Base-by-base conservation (phyloP, 2,888 invertebrate species). In the Heliconius charithonia region DNA sequence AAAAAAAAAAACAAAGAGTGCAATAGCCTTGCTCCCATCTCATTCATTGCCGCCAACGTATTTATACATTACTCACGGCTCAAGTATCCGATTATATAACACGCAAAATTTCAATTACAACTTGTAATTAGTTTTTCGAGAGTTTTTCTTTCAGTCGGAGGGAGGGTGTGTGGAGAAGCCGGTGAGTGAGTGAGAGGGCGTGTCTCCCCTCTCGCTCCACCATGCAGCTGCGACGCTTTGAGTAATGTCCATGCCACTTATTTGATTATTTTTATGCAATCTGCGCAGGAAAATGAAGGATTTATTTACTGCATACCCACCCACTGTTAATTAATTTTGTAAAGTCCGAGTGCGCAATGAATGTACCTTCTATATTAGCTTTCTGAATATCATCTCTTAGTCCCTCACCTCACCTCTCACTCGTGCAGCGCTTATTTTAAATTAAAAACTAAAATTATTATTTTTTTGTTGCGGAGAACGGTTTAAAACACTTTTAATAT, bases 51-150 rank as follows among this genome's bases (percentile, higher is more conserved):
- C 93, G 92, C 90, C 88, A 87, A 89, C 92, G 93, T 93, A 94
- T 95, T 94, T 94, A 93, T 94, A 94, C 93, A 94, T 94, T 94
- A 94, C 94, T 93, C 94, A 93, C 93, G 93, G 93, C 93, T 93
- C 95, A 95, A 95, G 94, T 95, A 95, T 95, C 94, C 95, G 95
- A 95, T 95, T 95, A 95, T 95, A 93, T 95, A 95, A 95, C 95
- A 95, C 95, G 95, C 95, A 95, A 95, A 95, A 95, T 95, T 95
- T 95, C 95, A 95, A 95, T 95, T 95, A 95, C 95, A 95, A 95
- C 91, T 95, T 95, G 95, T 95, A 95, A 95, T 95, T 95, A 95
- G 95, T 95, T 95, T 95, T 95, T 95, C 92, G 95, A 94, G 95
- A 95, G 95, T 95, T 95, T 95, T 95, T 95, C 95, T 95, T 95